Conservation (phyloP, 2,888 invertebrate species). For the Pasiphila rectangulata region DNA sequence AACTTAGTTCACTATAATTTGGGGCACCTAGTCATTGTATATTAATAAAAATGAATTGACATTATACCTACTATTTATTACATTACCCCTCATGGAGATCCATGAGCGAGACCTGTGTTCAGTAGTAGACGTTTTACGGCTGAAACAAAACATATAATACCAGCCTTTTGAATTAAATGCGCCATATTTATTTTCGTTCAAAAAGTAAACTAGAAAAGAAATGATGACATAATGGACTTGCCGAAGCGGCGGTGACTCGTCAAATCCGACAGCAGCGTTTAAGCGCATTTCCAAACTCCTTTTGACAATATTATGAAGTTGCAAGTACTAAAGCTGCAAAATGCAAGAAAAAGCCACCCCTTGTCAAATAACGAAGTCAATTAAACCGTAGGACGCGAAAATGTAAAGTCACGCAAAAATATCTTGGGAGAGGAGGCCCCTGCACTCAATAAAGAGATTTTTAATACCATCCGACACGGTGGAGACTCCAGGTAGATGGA, state of each 20-base stretch:
- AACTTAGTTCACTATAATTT: neutral
- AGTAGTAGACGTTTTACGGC: too few species aligned
- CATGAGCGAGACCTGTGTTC: too few species aligned
- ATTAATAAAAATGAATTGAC: too few species aligned
- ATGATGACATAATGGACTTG: neutral
- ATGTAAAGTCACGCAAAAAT: conserved; percentile 44
- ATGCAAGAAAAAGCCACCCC: conserved; percentile 33
- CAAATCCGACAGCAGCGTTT: neutral
- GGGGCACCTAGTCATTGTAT: neutral
- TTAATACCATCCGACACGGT: neutral
- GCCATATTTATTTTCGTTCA: too few species aligned
- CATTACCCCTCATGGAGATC: too few species aligned
- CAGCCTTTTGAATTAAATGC: too few species aligned
- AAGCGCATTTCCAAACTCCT: neutral
- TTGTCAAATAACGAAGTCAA: conserved; percentile 36
- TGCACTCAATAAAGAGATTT: conserved; percentile 28
- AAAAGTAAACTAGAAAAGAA: too few species aligned
- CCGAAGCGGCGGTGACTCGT: neutral
- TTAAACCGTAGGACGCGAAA: conserved; percentile 43
- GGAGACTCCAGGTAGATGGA: neutral
- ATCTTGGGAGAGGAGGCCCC: conserved; percentile 34
- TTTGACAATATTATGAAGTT: neutral
- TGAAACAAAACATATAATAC: too few species aligned
- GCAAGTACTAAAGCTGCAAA: conserved; percentile 13
- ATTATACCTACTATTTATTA: too few species aligned